A percentile compares a stretch with the other conserved stretches of the same genome.
Evolutionary conservation across 1,140 invertebrate species (phyloP).

Genomic region (Drosophila takahashii): DNA sequence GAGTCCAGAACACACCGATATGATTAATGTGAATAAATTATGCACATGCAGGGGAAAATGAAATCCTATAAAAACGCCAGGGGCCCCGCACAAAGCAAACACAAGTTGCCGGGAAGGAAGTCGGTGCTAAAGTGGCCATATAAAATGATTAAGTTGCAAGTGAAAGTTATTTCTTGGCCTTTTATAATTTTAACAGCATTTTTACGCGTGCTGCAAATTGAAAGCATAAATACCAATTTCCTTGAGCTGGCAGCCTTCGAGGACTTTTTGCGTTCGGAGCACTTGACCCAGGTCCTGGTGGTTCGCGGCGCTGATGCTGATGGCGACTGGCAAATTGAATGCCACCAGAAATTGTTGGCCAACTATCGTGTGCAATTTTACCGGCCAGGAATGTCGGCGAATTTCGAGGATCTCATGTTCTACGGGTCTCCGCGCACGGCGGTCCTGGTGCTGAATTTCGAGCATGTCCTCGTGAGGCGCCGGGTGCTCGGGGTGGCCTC

Average conservation of each 20-base stretch:
- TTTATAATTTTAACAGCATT: slow-evolving; percentile 73
- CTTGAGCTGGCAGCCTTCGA: slow-evolving; percentile 68
- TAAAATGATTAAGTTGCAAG: slow-evolving; percentile 78
- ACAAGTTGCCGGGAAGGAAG: slow-evolving; percentile 5
- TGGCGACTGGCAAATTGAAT: slow-evolving; percentile 31
- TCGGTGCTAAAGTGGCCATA: slow-evolving; percentile 65
- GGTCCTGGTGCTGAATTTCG: slow-evolving; percentile 44
- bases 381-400: slow-evolving; percentile 25
- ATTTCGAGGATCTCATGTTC: slow-evolving; percentile 60
- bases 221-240: slow-evolving; percentile 81
- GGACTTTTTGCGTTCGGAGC: slow-evolving; percentile 62
- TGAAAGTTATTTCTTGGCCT: slow-evolving; percentile 81
- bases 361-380: slow-evolving; percentile 74
- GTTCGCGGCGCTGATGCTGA: slow-evolving; percentile 12
- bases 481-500: slow-evolving; percentile 44
- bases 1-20: slow-evolving; percentile 43
- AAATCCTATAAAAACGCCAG: slow-evolving; percentile 38
- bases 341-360: slow-evolving; percentile 56
- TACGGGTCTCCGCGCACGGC: slow-evolving; percentile 60
- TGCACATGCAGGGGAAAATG: slow-evolving; percentile 36
- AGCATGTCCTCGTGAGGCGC: slow-evolving; percentile 19
- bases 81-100: slow-evolving; percentile 31
- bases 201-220: slow-evolving; percentile 71
- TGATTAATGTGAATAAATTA: slow-evolving; percentile 67
- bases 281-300: slow-evolving; percentile 61